Evolutionary conservation across 2,888 invertebrate genomes (phyloP), one percentile per base, ranked within the genome.

Genomic region (Cephonodes hylas): DNA sequence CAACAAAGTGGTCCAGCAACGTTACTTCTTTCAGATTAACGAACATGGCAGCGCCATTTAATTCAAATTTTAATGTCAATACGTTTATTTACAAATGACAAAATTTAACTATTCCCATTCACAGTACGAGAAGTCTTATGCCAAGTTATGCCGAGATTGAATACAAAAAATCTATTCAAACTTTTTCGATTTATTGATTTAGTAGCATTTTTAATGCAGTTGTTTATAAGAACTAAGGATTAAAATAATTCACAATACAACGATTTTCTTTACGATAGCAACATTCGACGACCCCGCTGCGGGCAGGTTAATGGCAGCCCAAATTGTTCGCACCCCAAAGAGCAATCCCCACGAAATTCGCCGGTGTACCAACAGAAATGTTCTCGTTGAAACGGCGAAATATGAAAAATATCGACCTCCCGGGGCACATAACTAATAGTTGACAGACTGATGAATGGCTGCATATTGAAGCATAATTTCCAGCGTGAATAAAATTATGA

Each of bases 271-370:
- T 46, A 15, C n/a, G 13, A 53, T 53, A 27, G 18, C 15, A 42
- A 58, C 38, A 48, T 31, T 59, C 42, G 42, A 62, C 20, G 62
- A 27, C 45, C 66, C 67, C 68, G 57, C 67, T 62, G 66, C 60
- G 68, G 70, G 62, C 66, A 73, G 67, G 70, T 71, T 67, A 69
- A 72, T 66, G 63, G 67, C 64, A 60, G 38, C 65, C 66, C 65
- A 74, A 77, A 79, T 76, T 77, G 71, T 67, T 69, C 67, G 64
- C 72, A 66, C 72, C 71, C 72, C 63, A 59, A 64, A 66, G 68
- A 69, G 66, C 67, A 65, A 72, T 73, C 71, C 69, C 71, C 66
- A 64, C 64, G 68, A 68, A 72, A 69, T 73, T 72, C 64, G 64
- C 69, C 68, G 42, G 60, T 66, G 10, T n/a, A 38, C 46, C n/a